Percentiles rank a stretch among this genome's conserved stretches.
Conservation (phyloP, 2,797 vertebrate genomes). For the Heterohyrax brucei region DNA sequence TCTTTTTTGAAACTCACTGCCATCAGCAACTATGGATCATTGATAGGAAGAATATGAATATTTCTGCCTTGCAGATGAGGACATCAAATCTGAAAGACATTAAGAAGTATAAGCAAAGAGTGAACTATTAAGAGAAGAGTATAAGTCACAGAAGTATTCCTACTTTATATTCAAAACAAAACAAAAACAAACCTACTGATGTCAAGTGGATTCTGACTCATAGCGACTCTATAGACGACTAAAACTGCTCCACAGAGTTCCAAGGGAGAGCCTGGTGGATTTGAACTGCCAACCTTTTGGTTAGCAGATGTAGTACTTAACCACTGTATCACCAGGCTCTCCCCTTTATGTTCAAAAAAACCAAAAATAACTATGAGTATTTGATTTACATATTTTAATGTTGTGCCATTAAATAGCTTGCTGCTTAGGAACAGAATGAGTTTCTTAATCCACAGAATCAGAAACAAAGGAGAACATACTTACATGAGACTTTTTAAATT, state of each 20-base stretch:
- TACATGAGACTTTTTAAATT: not conserved
- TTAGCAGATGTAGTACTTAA: too few species aligned
- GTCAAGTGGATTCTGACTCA: too few species aligned
- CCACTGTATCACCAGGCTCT: not conserved
- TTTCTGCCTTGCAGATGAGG: not conserved
- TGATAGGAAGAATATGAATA: not conserved
- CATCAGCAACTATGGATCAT: not conserved
- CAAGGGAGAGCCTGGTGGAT: too few species aligned
- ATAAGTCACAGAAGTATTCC: not conserved
- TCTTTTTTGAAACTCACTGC: not conserved
- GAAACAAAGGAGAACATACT: not conserved
- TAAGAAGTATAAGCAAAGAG: not conserved
- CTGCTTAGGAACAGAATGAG: not conserved
- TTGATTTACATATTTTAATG: not conserved
- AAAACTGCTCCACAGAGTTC: too few species aligned
- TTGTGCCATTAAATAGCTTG: not conserved
- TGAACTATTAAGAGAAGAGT: not conserved
- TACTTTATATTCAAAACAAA: not conserved
- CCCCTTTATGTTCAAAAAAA: not conserved
- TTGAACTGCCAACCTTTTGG: too few species aligned
- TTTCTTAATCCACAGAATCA: constrained; percentile 19
- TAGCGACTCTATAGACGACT: too few species aligned
- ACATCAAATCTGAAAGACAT: not conserved
- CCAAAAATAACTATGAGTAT: not conserved
- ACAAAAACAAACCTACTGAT: not conserved